Base-by-base conservation (phyloP, 2,888 invertebrate genomes). In the Ectobius pallidus region DNA sequence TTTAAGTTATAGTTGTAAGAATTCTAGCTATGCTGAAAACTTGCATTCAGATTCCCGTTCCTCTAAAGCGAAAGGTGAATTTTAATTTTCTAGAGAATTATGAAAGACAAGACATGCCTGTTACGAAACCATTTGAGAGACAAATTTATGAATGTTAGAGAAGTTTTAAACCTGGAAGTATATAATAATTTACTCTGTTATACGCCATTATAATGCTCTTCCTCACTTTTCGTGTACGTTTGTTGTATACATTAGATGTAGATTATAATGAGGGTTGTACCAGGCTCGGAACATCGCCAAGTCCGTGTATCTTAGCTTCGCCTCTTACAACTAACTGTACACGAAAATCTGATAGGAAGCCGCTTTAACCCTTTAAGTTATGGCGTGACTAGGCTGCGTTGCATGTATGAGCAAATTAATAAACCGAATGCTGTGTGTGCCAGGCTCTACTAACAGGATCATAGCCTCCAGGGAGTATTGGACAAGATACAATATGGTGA, bases 371-470 rank as follows among this genome's bases (percentile, higher is more conserved):
- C 22, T 22, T 65, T 65, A 25, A 44, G 65, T 46, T n/a, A 27
- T 65, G 65, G 65, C 65, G 65, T 65, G 65, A 46, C 65, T 46
- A 9, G 18, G 42, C 65, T 42, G 27, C 44, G 25, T 65, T 65
- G 65, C 65, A 65, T 65, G 65, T 65, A 65, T 30, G 65, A 65
- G 65, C 65, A 46, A 65, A 65, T 65, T 65, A 65, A 65, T 42
- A 65, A 65, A 65, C n/a, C 9, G 11, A 14, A 34, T 25, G 18
- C 34, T 20, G n/a, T 9, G n/a, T 27, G 65, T 65, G 30, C 65
- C 65, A 34, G 46, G n/a, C 65, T 65, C 65, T n/a, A 20, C 61
- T 61, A 61, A 61, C 61, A 61, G 32, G 61, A 61, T 61, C 16
- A 18, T 61, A 27, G 27, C 46, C 44, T 46, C 46, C 7, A 46